Percentiles rank a stretch among this genome's conserved stretches.
Evolutionary conservation across 2,888 invertebrate species (phyloP).

Genomic region (Antitype chi): DNA sequence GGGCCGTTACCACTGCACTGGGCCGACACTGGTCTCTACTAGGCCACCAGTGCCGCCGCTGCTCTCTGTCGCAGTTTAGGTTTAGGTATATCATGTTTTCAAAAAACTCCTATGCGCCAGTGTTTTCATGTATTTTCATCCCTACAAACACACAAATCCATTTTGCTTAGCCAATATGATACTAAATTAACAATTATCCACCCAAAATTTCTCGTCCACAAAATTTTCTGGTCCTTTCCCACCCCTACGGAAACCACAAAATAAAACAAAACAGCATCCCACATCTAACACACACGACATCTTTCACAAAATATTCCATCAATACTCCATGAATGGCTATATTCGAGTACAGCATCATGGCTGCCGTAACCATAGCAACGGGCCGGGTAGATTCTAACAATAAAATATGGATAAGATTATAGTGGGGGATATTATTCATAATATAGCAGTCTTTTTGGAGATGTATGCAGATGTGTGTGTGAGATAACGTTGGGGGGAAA

Average conservation of each 20-base stretch:
- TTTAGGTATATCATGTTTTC: too few relatives aligned
- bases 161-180: not conserved
- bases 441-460: slow-evolving; percentile 39
- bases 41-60: too few relatives aligned
- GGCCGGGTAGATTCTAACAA: slow-evolving; percentile 49
- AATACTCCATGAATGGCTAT: slow-evolving; percentile 52
- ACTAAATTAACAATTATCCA: not conserved
- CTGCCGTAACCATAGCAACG: slow-evolving; percentile 60
- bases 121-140: not conserved
- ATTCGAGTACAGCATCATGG: slow-evolving; percentile 44
- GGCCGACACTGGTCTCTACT: too few relatives aligned
- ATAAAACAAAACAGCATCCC: not conserved
- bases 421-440: slow-evolving; percentile 51
- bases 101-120: too few relatives aligned
- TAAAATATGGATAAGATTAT: slow-evolving; percentile 68
- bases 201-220: not conserved
- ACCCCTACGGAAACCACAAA: too few relatives aligned
- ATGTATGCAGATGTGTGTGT: slow-evolving; percentile 19
- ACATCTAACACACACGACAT: not conserved
- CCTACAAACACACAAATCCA: not conserved
- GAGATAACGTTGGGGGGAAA: not conserved
- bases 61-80: too few relatives aligned
- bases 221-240: not conserved
- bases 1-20: too few relatives aligned
- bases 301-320: slow-evolving; percentile 46